phyloP scores from a whole-genome alignment of 2,113 vertebrate species.

The Pluvialis apricaria region DNA sequence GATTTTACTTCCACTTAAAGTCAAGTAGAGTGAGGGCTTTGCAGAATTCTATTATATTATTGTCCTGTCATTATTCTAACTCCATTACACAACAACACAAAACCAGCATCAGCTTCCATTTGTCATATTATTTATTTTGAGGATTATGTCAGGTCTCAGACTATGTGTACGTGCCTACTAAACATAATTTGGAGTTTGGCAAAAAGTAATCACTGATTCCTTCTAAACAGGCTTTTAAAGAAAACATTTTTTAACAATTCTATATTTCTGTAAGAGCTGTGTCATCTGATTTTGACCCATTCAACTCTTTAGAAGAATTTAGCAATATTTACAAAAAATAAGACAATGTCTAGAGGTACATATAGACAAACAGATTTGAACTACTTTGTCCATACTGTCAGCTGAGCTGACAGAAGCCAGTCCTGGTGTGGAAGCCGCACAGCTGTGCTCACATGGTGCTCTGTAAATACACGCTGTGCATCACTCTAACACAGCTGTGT shows the following conservation, averaged over 20 bases:
- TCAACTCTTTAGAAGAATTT: not conserved
- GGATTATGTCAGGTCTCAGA: constrained; percentile 36
- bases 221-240: not conserved
- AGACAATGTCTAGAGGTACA: not conserved
- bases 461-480: not conserved
- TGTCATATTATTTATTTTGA: constrained; percentile 58
- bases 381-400: not conserved
- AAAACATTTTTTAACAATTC: not conserved
- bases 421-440: not conserved
- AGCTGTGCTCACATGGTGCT: not conserved
- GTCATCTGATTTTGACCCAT: not conserved
- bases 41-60: constrained; percentile 63
- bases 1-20: constrained; percentile 68
- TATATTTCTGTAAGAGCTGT: not conserved
- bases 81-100: constrained; percentile 52
- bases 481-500: not conserved
- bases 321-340: not conserved
- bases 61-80: constrained; percentile 67
- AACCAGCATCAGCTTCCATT: constrained; percentile 62
- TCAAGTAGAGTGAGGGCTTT: constrained; percentile 61
- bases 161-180: constrained; percentile 29
- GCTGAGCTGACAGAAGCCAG: not conserved
- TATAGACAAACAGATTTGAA: not conserved
- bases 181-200: constrained; percentile 19
- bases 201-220: not conserved